Evolutionary conservation across 1,140 invertebrate species (phyloP).

Genomic region (Riptortus pedestris): DNA sequence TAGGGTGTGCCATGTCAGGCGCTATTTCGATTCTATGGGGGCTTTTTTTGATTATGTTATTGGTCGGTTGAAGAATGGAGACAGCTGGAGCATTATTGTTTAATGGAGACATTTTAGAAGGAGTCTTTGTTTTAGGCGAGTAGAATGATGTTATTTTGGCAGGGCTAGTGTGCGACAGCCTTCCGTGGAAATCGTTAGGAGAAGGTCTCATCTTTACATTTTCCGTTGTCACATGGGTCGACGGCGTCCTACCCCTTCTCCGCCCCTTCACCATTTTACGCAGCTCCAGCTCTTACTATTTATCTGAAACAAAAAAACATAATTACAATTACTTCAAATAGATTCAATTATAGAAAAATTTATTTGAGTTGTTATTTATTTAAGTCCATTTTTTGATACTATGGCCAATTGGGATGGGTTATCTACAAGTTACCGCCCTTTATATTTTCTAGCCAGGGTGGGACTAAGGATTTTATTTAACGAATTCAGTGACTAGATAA

Average conservation of each 20-base stretch:
- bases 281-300: no score
- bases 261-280: conserved; percentile 23
- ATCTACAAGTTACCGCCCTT: no score
- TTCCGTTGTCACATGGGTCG: background rate
- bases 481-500: no score
- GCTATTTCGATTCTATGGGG: conserved; percentile 26
- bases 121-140: background rate
- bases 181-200: conserved; percentile 29
- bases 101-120: conserved; percentile 19
- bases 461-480: no score
- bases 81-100: conserved; percentile 20
- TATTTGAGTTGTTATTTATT: no score
- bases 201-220: background rate
- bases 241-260: conserved; percentile 7
- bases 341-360: no score
- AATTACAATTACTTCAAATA: no score
- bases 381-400: no score
- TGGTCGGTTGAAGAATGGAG: conserved; percentile 23
- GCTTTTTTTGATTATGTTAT: conserved; percentile 16
- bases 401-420: no score
- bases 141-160: conserved; percentile 24
- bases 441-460: no score
- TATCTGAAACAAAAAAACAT: no score
- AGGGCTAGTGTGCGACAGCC: conserved; percentile 31
- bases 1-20: background rate